Conservation (phyloP, 2,113 vertebrate species). For the Pithys albifrons region DNA sequence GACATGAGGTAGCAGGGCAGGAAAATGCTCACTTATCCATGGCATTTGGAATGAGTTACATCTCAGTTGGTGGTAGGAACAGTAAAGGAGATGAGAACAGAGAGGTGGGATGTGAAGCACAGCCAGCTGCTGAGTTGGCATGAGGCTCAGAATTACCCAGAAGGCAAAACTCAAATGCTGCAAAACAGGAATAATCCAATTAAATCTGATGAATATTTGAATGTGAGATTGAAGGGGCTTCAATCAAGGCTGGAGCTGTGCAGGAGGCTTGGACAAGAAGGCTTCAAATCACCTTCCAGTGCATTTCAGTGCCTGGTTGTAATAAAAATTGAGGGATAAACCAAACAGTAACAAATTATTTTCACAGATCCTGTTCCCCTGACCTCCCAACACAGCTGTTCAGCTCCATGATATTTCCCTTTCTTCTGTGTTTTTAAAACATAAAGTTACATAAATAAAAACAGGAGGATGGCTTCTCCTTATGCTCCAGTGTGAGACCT, state of each 20-base stretch:
- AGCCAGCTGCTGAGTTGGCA: neutral
- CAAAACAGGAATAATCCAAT: neutral
- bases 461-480: neutral
- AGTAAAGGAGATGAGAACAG: neutral
- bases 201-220: neutral
- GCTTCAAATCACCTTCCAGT: neutral
- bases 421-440: neutral
- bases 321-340: neutral
- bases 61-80: neutral
- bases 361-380: neutral
- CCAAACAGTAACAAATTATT: neutral
- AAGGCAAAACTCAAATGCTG: neutral
- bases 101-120: neutral
- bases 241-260: neutral
- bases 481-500: fast-evolving
- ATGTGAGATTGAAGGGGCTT: neutral
- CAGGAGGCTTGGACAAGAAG: neutral
- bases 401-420: neutral
- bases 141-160: neutral
- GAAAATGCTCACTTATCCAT: neutral
- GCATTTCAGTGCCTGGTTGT: neutral
- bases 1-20: neutral
- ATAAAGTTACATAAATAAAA: neutral
- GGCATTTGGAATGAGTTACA: neutral
- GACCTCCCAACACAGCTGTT: neutral